These are phyloP conservation scores for Meiosimyza platycephala DNA, from an alignment of 2,888 invertebrate species.

Conservation along the genomic window DNA sequence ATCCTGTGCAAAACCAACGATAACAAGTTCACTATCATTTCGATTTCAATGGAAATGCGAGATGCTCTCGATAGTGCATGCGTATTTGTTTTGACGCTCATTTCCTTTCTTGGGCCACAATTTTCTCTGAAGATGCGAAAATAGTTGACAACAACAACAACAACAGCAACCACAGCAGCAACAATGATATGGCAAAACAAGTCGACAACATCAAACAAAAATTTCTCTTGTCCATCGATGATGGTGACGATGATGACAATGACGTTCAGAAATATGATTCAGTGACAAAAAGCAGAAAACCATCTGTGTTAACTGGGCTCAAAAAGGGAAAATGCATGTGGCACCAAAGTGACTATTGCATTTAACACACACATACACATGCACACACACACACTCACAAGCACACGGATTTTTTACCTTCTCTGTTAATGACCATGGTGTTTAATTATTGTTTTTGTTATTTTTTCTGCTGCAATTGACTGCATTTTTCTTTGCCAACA, in stretches of 20 bases:
- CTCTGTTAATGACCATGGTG: background rate
- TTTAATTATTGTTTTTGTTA: background rate
- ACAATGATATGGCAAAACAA: too few relatives aligned
- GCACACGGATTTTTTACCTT: background rate
- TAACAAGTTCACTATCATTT: too few relatives aligned
- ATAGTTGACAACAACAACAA: constrained; percentile 11
- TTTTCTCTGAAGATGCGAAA: constrained; percentile 16
- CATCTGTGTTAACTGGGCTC: constrained; percentile 20
- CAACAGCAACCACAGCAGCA: background rate
- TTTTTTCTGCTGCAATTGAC: background rate
- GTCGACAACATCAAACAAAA: background rate
- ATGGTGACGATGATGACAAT: background rate
- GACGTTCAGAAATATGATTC: constrained; percentile 5
- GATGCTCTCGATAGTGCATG: background rate
- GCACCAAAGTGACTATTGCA: background rate
- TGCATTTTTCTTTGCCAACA: constrained; percentile 16
- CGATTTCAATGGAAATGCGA: too few relatives aligned
- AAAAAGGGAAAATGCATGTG: constrained; percentile 16
- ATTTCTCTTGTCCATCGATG: background rate
- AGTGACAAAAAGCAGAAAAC: constrained; percentile 4
- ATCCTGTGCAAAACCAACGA: too few relatives aligned
- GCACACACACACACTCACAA: too few relatives aligned
- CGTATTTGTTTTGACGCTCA: background rate
- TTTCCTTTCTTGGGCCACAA: constrained; percentile 12
- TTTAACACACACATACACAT: too few relatives aligned